Conservation (phyloP, 2,797 vertebrate genomes). For the Microtus obscurus region DNA sequence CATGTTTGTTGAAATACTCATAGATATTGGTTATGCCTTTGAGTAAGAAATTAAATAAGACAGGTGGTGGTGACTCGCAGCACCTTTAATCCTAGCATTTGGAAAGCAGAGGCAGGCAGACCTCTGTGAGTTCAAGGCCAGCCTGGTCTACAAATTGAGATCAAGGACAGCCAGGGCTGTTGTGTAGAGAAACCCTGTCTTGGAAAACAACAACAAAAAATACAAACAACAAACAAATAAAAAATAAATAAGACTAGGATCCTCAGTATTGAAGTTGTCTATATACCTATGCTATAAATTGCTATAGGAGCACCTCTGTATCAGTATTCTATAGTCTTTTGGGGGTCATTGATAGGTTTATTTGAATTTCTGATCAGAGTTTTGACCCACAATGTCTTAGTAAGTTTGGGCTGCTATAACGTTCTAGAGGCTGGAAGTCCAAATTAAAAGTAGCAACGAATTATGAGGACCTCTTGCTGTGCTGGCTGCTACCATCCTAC, state of each 20-base stretch:
- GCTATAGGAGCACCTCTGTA: neutral
- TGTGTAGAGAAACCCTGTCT: too few species aligned
- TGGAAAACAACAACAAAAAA: too few species aligned
- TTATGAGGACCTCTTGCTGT: slow-evolving; percentile 16
- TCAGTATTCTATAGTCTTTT: slow-evolving; percentile 24
- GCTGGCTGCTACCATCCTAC: neutral
- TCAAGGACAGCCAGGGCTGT: too few species aligned
- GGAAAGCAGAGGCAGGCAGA: too few species aligned
- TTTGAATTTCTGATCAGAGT: slow-evolving; percentile 54
- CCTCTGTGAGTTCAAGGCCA: too few species aligned
- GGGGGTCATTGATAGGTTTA: neutral
- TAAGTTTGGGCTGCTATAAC: slow-evolving; percentile 6
- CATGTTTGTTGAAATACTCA: slow-evolving; percentile 10
- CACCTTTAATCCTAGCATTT: too few species aligned
- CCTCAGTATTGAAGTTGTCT: neutral
- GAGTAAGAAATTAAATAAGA: slow-evolving; percentile 38
- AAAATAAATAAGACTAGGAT: neutral
- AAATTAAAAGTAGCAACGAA: neutral
- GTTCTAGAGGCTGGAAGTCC: neutral
- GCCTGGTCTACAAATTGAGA: too few species aligned
- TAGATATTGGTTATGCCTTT: slow-evolving; percentile 17
- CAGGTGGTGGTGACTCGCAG: too few species aligned
- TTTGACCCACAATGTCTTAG: neutral
- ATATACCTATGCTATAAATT: neutral
- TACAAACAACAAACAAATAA: too few species aligned